phyloP scores from a whole-genome alignment of 2,888 invertebrate species.

The Liodrosophila aerea region DNA sequence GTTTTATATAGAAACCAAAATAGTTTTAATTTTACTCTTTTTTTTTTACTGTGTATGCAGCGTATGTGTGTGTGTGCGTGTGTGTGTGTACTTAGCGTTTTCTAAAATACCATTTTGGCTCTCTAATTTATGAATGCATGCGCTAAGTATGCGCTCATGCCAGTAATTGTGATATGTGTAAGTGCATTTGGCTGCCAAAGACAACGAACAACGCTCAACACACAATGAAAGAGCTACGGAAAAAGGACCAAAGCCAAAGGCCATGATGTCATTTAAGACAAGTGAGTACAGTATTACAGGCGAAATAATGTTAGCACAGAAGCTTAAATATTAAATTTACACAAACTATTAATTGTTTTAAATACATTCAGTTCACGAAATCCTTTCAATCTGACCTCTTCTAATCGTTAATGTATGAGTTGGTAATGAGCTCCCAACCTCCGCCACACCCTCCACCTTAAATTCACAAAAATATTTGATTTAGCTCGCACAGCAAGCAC shows the following conservation, averaged over 20 bases:
- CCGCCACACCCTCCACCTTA: no score
- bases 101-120: constrained; percentile 62
- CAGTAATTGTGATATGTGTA: constrained; percentile 66
- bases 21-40: no score
- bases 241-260: constrained; percentile 26
- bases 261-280: constrained; percentile 58
- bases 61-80: constrained; percentile 19
- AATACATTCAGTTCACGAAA: no score
- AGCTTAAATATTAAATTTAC: no score
- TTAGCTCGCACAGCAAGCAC: no score
- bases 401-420: no score
- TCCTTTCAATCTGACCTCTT: no score
- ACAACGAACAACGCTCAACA: constrained; percentile 25
- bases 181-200: constrained; percentile 49
- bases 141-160: constrained; percentile 57
- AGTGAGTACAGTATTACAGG: not conserved
- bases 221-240: not conserved
- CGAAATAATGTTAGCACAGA: not conserved
- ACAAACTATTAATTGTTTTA: no score
- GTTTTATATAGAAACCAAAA: no score
- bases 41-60: no score
- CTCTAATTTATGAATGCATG: constrained; percentile 69
- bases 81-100: constrained; percentile 60
- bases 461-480: no score
- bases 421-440: no score